Evolutionary conservation across 2,113 vertebrate genomes (phyloP).

Genomic region (Sisor rabdophorus): DNA sequence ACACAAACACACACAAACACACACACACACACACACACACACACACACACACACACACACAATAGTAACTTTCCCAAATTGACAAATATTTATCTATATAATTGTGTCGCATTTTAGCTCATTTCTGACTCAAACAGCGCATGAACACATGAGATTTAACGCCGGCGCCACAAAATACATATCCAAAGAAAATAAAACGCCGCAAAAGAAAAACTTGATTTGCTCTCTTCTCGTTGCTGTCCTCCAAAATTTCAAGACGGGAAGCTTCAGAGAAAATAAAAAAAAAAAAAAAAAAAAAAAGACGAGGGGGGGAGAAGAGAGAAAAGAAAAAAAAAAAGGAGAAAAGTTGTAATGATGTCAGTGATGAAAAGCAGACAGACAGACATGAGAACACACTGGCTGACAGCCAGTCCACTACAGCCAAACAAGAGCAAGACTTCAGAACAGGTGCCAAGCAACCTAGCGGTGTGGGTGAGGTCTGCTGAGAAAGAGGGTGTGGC

Average conservation of each 20-base stretch:
- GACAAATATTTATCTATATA: neutral
- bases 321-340: constrained; percentile 50
- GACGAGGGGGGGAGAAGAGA: no score
- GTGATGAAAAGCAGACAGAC: constrained; percentile 55
- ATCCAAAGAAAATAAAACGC: constrained; percentile 1
- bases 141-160: neutral
- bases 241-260: constrained; percentile 45
- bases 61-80: neutral
- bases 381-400: constrained; percentile 51
- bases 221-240: constrained; percentile 39
- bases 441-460: constrained; percentile 38
- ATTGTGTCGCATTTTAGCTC: neutral
- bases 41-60: neutral
- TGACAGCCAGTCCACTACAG: constrained; percentile 30
- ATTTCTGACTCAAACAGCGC: neutral
- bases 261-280: constrained; percentile 57
- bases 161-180: neutral
- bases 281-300: no score
- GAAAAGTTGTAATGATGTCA: constrained; percentile 63
- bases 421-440: constrained; percentile 34
- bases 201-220: constrained; percentile 28
- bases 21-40: no score
- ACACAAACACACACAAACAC: no score
- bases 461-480: constrained; percentile 3
- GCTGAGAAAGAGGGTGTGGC: constrained; percentile 8